Percentiles rank a stretch among this genome's conserved stretches.
These are phyloP conservation scores for Nasonia oneida DNA, from an alignment of 2,888 invertebrate species.

Conservation along the genomic window DNA sequence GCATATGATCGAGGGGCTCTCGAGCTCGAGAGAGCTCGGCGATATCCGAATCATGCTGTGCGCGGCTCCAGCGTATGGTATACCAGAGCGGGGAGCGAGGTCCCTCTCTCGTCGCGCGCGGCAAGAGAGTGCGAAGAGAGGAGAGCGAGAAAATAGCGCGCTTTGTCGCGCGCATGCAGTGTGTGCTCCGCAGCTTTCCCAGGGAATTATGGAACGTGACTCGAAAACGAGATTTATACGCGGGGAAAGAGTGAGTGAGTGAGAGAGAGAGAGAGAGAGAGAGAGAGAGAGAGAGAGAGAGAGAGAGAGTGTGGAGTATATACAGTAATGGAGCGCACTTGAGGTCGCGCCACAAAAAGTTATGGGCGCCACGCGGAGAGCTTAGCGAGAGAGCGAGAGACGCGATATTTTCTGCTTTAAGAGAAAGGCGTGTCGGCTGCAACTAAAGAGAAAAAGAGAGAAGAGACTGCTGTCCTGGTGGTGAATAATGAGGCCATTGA, in stretches of 20 bases:
- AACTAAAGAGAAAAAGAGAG: neutral
- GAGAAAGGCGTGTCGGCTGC: slow-evolving; percentile 6
- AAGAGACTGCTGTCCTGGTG: neutral
- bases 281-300: too few species aligned
- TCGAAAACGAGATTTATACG: slow-evolving; percentile 68
- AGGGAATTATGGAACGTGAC: slow-evolving; percentile 72
- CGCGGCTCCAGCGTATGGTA: neutral
- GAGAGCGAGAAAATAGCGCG: slow-evolving; percentile 16
- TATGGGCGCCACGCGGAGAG: slow-evolving; percentile 26
- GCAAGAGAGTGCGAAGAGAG: slow-evolving; percentile 47
- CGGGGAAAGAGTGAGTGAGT: neutral
- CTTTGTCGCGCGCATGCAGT: slow-evolving; percentile 20
- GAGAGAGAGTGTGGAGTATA: too few species aligned
- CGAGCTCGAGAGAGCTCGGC: slow-evolving; percentile 13
- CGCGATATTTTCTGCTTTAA: neutral
- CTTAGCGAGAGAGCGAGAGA: neutral
- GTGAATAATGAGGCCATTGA: slow-evolving; percentile 45
- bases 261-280: too few species aligned
- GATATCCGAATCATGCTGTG: slow-evolving; percentile 32
- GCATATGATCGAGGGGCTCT: slow-evolving; percentile 43
- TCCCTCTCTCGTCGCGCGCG: neutral
- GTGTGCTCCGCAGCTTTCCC: slow-evolving; percentile 40
- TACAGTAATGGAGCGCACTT: slow-evolving; percentile 40
- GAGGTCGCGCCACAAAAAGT: slow-evolving; percentile 46
- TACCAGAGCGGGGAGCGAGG: neutral